These are phyloP conservation scores for Poeciliopsis infans DNA, from an alignment of 2,797 vertebrate genomes.

Conservation along the genomic window DNA sequence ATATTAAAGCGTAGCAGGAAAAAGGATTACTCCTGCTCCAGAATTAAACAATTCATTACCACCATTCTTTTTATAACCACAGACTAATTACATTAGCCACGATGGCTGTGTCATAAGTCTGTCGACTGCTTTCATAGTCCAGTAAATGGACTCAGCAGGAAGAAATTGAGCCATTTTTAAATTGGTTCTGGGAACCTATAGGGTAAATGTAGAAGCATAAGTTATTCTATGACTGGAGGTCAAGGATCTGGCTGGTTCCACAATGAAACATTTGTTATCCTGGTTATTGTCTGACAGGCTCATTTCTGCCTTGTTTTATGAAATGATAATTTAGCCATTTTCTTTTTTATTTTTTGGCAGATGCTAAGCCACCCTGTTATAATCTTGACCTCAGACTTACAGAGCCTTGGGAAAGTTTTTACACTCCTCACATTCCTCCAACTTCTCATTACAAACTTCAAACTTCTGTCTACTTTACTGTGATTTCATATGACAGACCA, in stretches of 20 bases:
- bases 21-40: conserved; percentile 68
- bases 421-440: not conserved
- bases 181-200: conserved; percentile 61
- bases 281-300: conserved; percentile 47
- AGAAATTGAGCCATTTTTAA: conserved; percentile 60
- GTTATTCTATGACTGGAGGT: conserved; percentile 51
- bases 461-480: not conserved
- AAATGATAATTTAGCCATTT: conserved; percentile 46
- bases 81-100: conserved; percentile 75
- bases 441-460: not conserved
- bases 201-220: conserved; percentile 43
- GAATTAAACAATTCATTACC: conserved; percentile 78
- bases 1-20: conserved; percentile 69
- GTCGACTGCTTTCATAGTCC: conserved; percentile 66
- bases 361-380: conserved; percentile 8
- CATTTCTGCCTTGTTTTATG: conserved; percentile 63
- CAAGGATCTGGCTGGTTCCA: conserved; percentile 34
- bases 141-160: conserved; percentile 62
- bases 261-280: conserved; percentile 46
- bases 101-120: conserved; percentile 71
- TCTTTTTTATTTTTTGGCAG: conserved; percentile 19
- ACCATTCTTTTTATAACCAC: conserved; percentile 78
- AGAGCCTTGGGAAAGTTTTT: not conserved
- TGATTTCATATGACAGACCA: not conserved
- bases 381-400: not conserved